Evolutionary conservation across 2,888 invertebrate species (phyloP), one percentile per base, ranked within the genome.

Genomic region (Zaprionus lineosus): DNA sequence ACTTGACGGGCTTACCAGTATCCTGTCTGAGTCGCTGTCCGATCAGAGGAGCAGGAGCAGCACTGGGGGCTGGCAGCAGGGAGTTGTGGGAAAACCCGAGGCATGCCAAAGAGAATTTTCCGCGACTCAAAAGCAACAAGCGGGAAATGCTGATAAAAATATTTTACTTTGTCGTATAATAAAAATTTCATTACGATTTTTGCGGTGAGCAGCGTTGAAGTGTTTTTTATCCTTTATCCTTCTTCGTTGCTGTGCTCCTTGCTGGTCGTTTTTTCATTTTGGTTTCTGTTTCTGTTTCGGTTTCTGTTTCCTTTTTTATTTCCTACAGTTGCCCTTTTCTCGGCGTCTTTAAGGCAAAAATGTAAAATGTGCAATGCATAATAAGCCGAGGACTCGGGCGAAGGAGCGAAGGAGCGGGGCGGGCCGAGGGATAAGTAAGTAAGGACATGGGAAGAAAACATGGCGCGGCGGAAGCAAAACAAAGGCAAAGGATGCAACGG

Each of bases 131-230:
- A 66, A 74, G 78, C 82, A 84, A 84, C 84, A 81, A 81, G 82
- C 82, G 84, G 52, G 73, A 77, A 84, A 74, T 70, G 78, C 83
- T 84, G 78, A 84, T 81, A 82, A 81, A 82, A 82, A 82, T 82
- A 84, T 75, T 84, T 78, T 78, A 78, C 79, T 78, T 84, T 82
- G 75, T 78, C 75, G 84, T 78, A 84, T 72, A 82, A 82, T 82
- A 82, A 82, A 82, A 82, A 82, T 82, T 81, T 82, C 84, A 82
- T 82, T 84, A 84, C 83, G 74, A 84, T 74, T 82, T 84, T 84
- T 82, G 83, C 79, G 75, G 84, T 82, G 74, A 60, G 61, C 58
- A 51, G 43, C n/a, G n/a, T n/a, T n/a, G n/a, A n/a, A n/a, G n/a
- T n/a, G n/a, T n/a, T n/a, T n/a, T n/a, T n/a, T n/a, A n/a, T n/a